phyloP scores from a whole-genome alignment of 1,140 invertebrate genomes.

The Pseudachorutes palmiensis region DNA sequence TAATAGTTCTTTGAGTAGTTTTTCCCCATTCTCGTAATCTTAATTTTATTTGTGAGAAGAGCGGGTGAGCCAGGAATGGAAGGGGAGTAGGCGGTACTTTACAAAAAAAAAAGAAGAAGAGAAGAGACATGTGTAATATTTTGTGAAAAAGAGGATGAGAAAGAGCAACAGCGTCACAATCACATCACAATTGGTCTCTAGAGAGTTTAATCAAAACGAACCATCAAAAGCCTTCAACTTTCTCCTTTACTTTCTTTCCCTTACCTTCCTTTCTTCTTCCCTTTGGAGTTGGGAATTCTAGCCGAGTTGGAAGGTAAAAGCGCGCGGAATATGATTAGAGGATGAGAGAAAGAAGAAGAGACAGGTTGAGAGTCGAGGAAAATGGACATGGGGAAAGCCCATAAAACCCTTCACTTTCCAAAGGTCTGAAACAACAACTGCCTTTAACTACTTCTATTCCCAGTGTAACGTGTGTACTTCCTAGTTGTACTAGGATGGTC shows the following conservation, averaged over 20 bases:
- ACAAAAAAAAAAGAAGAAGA: not conserved
- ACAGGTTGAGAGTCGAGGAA: not conserved
- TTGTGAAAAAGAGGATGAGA: not conserved
- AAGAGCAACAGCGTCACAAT: conserved; percentile 12
- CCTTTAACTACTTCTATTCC: too few relatives aligned
- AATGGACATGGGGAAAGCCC: not conserved
- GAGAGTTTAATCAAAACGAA: conserved; percentile 11
- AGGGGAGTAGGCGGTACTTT: not conserved
- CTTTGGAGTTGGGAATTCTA: not conserved
- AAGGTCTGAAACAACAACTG: too few relatives aligned
- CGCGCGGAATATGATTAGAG: conserved; percentile 8
- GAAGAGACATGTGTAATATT: conserved; percentile 10
- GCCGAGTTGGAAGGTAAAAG: not conserved
- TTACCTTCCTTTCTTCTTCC: not conserved
- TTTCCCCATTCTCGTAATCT: too few relatives aligned
- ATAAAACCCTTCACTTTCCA: too few relatives aligned
- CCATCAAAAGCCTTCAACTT: conserved; percentile 13
- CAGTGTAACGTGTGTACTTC: too few relatives aligned
- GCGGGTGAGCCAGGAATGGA: too few relatives aligned
- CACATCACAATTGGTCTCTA: conserved; percentile 11
- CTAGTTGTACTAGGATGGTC: too few relatives aligned
- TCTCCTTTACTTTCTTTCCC: not conserved
- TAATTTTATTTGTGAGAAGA: conserved; percentile 3
- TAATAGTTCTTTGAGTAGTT: too few relatives aligned
- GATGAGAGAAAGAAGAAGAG: not conserved